Base-by-base conservation (phyloP, 2,888 invertebrate genomes). In the Athalia cordata region DNA sequence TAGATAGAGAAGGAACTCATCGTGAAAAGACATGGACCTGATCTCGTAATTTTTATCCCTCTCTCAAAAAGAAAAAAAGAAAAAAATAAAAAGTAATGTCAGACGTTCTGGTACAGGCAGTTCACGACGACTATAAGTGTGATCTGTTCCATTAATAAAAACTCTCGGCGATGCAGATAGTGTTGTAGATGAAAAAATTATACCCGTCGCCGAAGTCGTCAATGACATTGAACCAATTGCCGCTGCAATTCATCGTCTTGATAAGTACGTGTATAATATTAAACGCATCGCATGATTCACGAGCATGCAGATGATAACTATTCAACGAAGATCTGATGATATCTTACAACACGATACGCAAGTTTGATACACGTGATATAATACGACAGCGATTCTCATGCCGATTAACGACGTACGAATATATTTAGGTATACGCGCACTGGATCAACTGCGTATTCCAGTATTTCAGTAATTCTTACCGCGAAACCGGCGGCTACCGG, bases 171-270 rank as follows among this genome's bases (percentile, higher is more conserved):
- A 55, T 68, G n/a, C 6, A 13, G 11, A 68, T 4, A 29, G 29
- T 29, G 29, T 2, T 29, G 64, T 6, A 55, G 15, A 29, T 52
- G 5, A 55, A 55, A 55, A 29, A 68, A 29, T 43, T 52, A 55
- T n/a, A 8, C n/a, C 43, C 11, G 29, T 29, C 55, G 67, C n/a
- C 52, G 55, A 15, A 47, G 29, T 52, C 6, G 50, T n/a, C 29
- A 68, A 52, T 68, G 68, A 68, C 52, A 66, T 66, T 66, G 66
- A 52, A 68, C 68, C 50, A 68, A 68, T 68, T 68, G 68, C 9
- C 29, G 43, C n/a, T 43, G 68, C 68, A 52, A 68, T 68, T 68
- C 52, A 68, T 68, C 68, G 52, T 55, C 68, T 50, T 43, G 52
- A 52, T 61, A 61, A 15, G 55, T 15, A 52, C 52, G 29, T 29